These are phyloP conservation scores for Eupsittula cactorum DNA, from an alignment of 2,113 vertebrate genomes.

Conservation along the genomic window DNA sequence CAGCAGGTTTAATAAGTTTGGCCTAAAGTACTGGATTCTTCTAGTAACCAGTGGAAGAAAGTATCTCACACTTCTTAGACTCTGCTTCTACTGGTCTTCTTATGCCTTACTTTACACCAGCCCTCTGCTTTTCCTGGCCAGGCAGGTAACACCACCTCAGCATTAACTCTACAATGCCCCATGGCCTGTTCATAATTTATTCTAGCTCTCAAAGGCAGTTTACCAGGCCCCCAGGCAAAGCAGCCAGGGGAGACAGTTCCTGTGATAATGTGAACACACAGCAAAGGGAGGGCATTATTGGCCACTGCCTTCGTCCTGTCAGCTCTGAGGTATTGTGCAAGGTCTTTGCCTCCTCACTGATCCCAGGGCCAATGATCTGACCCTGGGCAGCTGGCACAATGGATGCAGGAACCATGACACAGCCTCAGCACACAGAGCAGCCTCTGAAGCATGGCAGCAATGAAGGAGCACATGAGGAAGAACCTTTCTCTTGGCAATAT, in stretches of 20 bases:
- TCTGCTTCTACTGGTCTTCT: neutral
- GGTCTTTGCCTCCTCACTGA: fast-evolving
- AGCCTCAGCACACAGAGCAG: neutral
- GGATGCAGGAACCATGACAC: neutral
- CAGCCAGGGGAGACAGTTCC: neutral
- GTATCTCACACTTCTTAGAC: neutral
- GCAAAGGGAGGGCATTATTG: neutral
- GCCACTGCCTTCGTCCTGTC: neutral
- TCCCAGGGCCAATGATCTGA: fast-evolving
- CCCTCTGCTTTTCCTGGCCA: neutral
- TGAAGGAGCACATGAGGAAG: fast-evolving
- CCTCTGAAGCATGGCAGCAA: neutral
- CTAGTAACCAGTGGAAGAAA: neutral
- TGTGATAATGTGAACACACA: neutral
- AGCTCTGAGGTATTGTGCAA: neutral
- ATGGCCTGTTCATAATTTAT: neutral
- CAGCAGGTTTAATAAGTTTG: neutral
- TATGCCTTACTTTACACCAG: neutral
- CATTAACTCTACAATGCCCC: neutral
- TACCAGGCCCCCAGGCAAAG: neutral
- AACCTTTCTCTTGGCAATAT: neutral
- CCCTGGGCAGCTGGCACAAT: fast-evolving
- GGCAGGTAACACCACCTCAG: neutral
- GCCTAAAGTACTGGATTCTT: neutral
- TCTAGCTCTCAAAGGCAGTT: neutral